Percentiles rank a stretch among this genome's conserved stretches.
phyloP scores from a whole-genome alignment of 2,113 vertebrate genomes.

The Tamias sibiricus region DNA sequence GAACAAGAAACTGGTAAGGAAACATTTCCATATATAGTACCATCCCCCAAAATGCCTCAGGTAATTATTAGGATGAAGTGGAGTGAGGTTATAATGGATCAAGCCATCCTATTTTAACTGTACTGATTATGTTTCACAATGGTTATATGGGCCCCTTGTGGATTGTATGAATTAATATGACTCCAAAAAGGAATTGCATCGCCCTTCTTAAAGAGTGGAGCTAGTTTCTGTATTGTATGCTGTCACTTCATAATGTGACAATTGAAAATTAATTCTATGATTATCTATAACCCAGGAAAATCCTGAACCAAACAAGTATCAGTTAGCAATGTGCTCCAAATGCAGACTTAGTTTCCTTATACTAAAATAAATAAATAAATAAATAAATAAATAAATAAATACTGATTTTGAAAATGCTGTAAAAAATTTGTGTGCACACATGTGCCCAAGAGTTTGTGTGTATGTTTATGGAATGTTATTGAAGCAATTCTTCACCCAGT shows the following conservation, averaged over 20 bases:
- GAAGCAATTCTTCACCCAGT: neutral
- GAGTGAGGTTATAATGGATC: neutral
- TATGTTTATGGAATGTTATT: neutral
- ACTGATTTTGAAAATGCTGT: neutral
- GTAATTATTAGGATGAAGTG: slow-evolving; percentile 9
- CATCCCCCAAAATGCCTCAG: neutral
- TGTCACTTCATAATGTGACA: slow-evolving; percentile 29
- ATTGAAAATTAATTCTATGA: slow-evolving; percentile 27
- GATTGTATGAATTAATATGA: slow-evolving; percentile 45
- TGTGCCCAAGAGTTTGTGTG: neutral
- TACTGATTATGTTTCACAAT: slow-evolving; percentile 35
- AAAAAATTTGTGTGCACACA: neutral
- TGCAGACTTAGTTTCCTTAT: neutral
- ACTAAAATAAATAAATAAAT: neutral
- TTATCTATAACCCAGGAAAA: slow-evolving; percentile 24
- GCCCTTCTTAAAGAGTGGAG: neutral
- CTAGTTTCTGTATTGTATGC: neutral
- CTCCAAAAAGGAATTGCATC: neutral
- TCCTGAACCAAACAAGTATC: neutral
- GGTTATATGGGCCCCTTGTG: neutral
- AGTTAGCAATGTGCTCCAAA: neutral
- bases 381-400: no score
- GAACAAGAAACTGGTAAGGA: neutral
- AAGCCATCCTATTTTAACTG: slow-evolving; percentile 27
- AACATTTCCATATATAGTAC: neutral